These are phyloP conservation scores for Ischnura elegans DNA, from an alignment of 2,888 invertebrate species.

Conservation along the genomic window DNA sequence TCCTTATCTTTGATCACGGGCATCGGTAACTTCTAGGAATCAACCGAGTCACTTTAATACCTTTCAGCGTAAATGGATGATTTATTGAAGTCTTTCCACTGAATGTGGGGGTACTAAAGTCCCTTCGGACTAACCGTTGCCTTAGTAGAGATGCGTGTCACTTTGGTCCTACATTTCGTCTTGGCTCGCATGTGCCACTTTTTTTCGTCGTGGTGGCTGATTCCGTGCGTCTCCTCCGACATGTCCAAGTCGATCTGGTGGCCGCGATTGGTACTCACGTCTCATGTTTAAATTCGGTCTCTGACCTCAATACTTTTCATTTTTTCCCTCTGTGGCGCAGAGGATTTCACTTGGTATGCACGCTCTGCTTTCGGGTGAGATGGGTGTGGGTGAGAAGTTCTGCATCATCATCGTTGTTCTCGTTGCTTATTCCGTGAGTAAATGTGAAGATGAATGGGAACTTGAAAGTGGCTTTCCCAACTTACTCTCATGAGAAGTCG, in stretches of 20 bases:
- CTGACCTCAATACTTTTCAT: slow-evolving; percentile 24
- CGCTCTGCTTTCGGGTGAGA: not conserved
- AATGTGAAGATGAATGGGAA: too few relatives aligned
- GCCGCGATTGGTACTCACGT: not conserved
- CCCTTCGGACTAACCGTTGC: not conserved
- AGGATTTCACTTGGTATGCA: not conserved
- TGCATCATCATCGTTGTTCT: not conserved
- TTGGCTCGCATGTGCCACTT: not conserved
- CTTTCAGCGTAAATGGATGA: not conserved
- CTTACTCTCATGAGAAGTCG: too few relatives aligned
- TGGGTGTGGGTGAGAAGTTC: not conserved
- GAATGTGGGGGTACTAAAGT: not conserved
- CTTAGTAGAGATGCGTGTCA: not conserved
- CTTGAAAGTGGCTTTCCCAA: too few relatives aligned
- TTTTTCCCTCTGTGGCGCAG: not conserved
- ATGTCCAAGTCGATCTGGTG: not conserved
- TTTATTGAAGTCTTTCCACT: not conserved
- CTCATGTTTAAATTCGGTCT: not conserved
- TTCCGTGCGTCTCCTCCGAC: not conserved
- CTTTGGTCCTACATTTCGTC: not conserved
- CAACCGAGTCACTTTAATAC: not conserved
- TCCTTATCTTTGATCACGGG: not conserved
- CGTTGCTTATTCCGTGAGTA: too few relatives aligned
- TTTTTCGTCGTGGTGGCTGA: not conserved
- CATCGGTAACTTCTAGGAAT: not conserved